These are phyloP conservation scores for Sminthopsis crassicaudata DNA, from an alignment of 2,113 vertebrate species.

Conservation along the genomic window DNA sequence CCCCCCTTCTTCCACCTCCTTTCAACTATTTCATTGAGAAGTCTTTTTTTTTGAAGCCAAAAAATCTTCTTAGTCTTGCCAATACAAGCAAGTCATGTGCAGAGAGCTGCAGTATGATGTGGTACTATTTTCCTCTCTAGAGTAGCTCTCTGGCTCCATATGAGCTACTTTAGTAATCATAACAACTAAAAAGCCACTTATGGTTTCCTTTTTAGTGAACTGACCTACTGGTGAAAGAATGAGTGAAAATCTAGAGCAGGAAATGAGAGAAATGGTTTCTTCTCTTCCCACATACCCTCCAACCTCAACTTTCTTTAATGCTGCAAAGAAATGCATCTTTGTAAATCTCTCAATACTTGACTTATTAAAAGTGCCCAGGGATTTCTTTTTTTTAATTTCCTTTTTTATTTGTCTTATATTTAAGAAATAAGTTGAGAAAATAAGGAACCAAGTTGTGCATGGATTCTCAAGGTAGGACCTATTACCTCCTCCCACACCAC, in stretches of 20 bases:
- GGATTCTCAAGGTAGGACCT: conserved; percentile 55
- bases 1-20: neutral
- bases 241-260: neutral
- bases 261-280: conserved; percentile 65
- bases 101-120: conserved; percentile 29
- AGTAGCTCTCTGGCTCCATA: conserved; percentile 52
- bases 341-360: conserved; percentile 59
- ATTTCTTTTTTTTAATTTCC: conserved; percentile 41
- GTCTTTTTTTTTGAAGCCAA: conserved; percentile 13
- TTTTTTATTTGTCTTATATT: conserved; percentile 58
- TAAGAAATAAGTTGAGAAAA: conserved; percentile 54
- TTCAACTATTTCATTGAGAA: conserved; percentile 31
- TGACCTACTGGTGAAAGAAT: conserved; percentile 56
- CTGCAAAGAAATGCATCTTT: conserved; percentile 34
- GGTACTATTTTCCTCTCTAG: conserved; percentile 14
- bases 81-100: conserved; percentile 16
- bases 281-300: conserved; percentile 52
- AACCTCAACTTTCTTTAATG: conserved; percentile 3
- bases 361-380: conserved; percentile 31
- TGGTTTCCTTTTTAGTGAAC: conserved; percentile 60
- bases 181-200: conserved; percentile 57
- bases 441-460: conserved; percentile 62
- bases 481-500: neutral
- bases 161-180: conserved; percentile 47
- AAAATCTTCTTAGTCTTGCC: conserved; percentile 41